Base-by-base conservation (phyloP, 2,888 invertebrate genomes). In the Agonopterix heracliana region DNA sequence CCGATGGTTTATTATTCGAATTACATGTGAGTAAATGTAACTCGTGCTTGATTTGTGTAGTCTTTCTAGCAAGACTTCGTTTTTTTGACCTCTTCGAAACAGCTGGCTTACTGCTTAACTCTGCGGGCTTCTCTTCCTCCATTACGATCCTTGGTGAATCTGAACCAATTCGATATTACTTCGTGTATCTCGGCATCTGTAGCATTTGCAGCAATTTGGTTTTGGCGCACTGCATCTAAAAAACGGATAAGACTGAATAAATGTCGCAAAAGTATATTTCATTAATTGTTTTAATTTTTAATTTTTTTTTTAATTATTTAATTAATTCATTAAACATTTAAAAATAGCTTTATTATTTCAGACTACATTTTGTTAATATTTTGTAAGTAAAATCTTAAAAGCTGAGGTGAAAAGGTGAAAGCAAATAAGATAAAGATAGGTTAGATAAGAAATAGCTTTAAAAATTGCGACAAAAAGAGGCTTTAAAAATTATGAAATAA, bases 141-240 rank as follows among this genome's bases (percentile, higher is more conserved):
- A 46, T 50, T 46, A 12, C 50, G 46, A 26, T 50, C 50, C 34
- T 50, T 50, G 35, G 44, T 44, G 47, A 50, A 50, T 44, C 50
- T 46, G 40, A 50, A 50, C 50, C 50, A 50, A 26, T 47, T 50
- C 2, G 41, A 26, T 40, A 50, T 46, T 11, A 43, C 42, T 10
- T 46, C 47, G 17, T 42, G 46, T 41, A 50, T 46, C 26, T 50
- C 50, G n/a, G 46, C 36, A 44, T 50, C 50, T 44, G 50, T 50
- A 38, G 44, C 44, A 13, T 38, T 46, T 26, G 38, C 50, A 34
- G 46, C 46, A 46, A 50, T 47, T 40, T 50, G 34, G 34, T 47
- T 36, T 40, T 10, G 3, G 44, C 50, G 50, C 42, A 47, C 50
- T 14, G 47, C 50, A 46, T 47, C 50, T 47, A 44, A 46, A 43